phyloP scores from a whole-genome alignment of 2,113 vertebrate genomes.

The Thunnus maccoyii region DNA sequence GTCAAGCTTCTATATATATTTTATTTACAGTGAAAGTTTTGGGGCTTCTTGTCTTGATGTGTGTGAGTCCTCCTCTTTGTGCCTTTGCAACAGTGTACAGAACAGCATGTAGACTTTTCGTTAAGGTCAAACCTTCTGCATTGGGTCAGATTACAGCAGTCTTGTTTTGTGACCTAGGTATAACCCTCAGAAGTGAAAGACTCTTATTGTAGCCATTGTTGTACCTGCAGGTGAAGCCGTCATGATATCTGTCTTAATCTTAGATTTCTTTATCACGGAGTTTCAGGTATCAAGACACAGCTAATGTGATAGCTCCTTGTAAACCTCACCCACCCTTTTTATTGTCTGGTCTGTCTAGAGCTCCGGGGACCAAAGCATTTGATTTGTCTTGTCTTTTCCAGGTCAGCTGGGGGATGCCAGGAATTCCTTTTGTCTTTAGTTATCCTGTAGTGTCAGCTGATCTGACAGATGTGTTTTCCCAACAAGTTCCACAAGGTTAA shows the following conservation, averaged over 20 bases:
- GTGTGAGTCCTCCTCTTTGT: neutral
- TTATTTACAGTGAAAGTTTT: neutral
- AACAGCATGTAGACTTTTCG: neutral
- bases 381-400: slow-evolving; percentile 61
- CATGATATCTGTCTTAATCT: slow-evolving; percentile 8
- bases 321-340: slow-evolving; percentile 24
- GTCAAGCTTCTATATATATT: neutral
- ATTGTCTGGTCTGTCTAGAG: slow-evolving; percentile 33
- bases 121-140: neutral
- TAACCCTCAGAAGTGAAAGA: slow-evolving; percentile 1
- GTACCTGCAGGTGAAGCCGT: neutral
- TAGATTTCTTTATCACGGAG: neutral
- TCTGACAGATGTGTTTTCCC: slow-evolving; percentile 52
- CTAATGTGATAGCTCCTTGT: slow-evolving; percentile 28
- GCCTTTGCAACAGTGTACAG: neutral
- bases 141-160: neutral
- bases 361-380: slow-evolving; percentile 41
- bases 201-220: neutral
- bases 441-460: slow-evolving; percentile 50
- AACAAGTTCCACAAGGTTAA: slow-evolving; percentile 43
- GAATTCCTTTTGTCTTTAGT: slow-evolving; percentile 65
- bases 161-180: slow-evolving; percentile 14
- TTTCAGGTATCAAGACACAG: slow-evolving; percentile 26
- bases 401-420: slow-evolving; percentile 58
- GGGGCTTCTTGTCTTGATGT: neutral